Evolutionary conservation across 2,113 vertebrate species (phyloP).

Genomic region (Rutilus rutilus): DNA sequence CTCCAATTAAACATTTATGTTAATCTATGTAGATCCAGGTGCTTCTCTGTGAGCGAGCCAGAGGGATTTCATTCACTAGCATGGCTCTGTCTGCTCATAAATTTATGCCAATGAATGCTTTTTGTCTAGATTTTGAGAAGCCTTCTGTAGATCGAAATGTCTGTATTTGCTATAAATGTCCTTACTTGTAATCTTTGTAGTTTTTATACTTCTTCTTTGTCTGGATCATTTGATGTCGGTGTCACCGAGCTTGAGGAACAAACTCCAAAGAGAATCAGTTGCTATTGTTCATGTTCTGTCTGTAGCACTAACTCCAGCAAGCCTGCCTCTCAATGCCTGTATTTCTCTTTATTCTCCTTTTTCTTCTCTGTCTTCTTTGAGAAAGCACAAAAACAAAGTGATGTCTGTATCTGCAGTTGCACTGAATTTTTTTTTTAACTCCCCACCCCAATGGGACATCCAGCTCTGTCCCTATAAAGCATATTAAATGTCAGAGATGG

Average conservation of each 20-base stretch:
- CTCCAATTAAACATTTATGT: conserved; percentile 38
- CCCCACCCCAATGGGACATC: not conserved
- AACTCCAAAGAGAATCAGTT: conserved; percentile 15
- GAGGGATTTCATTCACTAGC: conserved; percentile 27
- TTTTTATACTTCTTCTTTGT: not conserved
- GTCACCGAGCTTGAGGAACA: not conserved
- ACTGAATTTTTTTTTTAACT: not conserved
- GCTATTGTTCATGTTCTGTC: conserved; percentile 33
- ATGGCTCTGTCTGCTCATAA: not conserved
- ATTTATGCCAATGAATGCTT: not conserved
- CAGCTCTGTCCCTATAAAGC: conserved; percentile 10
- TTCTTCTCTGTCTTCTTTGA: conserved; percentile 5
- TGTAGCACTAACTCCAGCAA: conserved; percentile 9
- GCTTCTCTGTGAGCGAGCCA: not conserved
- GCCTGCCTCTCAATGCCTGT: not conserved
- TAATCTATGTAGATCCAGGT: conserved; percentile 29
- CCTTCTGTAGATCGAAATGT: not conserved
- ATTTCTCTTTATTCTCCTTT: not conserved
- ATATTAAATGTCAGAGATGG: conserved; percentile 31
- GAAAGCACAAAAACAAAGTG: conserved; percentile 4
- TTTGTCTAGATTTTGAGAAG: not conserved
- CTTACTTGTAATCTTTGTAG: not conserved
- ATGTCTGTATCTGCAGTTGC: not conserved
- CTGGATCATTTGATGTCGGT: conserved; percentile 2
- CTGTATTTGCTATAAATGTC: not conserved